These are phyloP conservation scores for Oscheius sp. DNA, from an alignment of 2,888 invertebrate species.

Conservation along the genomic window DNA sequence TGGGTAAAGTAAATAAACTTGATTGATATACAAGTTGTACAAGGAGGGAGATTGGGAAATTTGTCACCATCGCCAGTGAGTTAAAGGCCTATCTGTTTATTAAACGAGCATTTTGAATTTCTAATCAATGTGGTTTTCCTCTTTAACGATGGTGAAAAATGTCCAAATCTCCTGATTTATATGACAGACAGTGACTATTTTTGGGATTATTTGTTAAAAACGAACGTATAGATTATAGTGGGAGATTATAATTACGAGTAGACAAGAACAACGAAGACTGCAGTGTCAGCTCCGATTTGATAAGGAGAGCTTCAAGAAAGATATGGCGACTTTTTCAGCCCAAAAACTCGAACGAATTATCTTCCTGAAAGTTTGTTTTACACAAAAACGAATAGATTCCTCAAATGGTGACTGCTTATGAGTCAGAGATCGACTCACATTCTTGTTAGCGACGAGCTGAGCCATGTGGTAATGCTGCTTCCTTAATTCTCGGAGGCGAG, in stretches of 20 bases:
- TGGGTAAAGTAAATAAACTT: not conserved
- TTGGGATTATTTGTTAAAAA: not conserved
- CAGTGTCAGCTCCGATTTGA: not conserved
- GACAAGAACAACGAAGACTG: not conserved
- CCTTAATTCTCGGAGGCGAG: slow-evolving; percentile 84
- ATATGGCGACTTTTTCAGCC: not conserved
- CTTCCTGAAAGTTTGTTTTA: slow-evolving; percentile 9
- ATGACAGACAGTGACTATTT: not conserved
- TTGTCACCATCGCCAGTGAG: too few relatives aligned
- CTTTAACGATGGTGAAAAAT: not conserved
- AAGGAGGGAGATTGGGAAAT: too few relatives aligned
- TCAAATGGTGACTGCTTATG: not conserved
- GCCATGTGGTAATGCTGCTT: slow-evolving; percentile 85
- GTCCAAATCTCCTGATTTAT: not conserved
- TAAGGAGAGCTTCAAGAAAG: slow-evolving; percentile 15
- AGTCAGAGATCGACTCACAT: not conserved
- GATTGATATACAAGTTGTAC: slow-evolving; percentile 3
- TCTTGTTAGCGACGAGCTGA: slow-evolving; percentile 53
- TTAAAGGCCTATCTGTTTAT: too few relatives aligned
- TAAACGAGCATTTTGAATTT: too few relatives aligned
- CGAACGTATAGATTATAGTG: not conserved
- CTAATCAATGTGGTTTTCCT: too few relatives aligned
- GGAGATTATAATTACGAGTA: not conserved
- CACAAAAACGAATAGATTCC: not conserved
- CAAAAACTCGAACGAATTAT: slow-evolving; percentile 25